Evolutionary conservation across 2,888 invertebrate genomes (phyloP).

Genomic region (Serripes groenlandicus): DNA sequence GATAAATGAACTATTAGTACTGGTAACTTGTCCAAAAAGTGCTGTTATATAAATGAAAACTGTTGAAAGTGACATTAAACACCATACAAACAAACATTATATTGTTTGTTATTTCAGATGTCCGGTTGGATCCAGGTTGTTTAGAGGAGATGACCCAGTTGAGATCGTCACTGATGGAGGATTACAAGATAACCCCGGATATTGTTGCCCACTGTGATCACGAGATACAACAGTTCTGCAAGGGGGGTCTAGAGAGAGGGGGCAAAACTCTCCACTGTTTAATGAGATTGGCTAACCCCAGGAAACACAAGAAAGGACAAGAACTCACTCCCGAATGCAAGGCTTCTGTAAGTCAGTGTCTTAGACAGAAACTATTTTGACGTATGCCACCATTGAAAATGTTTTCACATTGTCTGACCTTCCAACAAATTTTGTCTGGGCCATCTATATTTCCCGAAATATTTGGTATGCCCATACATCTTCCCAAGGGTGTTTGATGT

Average conservation of each 20-base stretch:
- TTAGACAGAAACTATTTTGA: too few species aligned
- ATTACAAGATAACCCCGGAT: slow-evolving; percentile 97
- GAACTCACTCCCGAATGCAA: slow-evolving; percentile 62
- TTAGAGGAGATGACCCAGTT: slow-evolving; percentile 96
- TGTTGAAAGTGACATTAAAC: too few species aligned
- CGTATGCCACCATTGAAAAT: too few species aligned
- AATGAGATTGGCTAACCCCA: slow-evolving; percentile 93
- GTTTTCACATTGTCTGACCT: too few species aligned
- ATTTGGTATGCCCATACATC: too few species aligned
- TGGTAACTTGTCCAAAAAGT: too few species aligned
- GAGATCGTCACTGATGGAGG: slow-evolving; percentile 95
- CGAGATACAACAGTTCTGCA: slow-evolving; percentile 90
- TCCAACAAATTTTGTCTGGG: too few species aligned
- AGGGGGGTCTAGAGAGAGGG: slow-evolving; percentile 92
- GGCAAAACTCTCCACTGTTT: slow-evolving; percentile 98
- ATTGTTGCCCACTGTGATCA: slow-evolving; percentile 94
- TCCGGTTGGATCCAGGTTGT: slow-evolving; percentile 88
- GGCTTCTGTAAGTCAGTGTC: slow-evolving; percentile 76
- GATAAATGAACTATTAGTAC: too few species aligned
- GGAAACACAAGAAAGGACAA: slow-evolving; percentile 29
- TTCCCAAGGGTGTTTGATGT: too few species aligned
- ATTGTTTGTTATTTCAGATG: background rate
- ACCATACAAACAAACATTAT: too few species aligned
- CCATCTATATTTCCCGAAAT: too few species aligned
- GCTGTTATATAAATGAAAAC: too few species aligned